Evolutionary conservation across 2,113 vertebrate species (phyloP).

Genomic region (Rhynchopsitta pachyrhyncha): DNA sequence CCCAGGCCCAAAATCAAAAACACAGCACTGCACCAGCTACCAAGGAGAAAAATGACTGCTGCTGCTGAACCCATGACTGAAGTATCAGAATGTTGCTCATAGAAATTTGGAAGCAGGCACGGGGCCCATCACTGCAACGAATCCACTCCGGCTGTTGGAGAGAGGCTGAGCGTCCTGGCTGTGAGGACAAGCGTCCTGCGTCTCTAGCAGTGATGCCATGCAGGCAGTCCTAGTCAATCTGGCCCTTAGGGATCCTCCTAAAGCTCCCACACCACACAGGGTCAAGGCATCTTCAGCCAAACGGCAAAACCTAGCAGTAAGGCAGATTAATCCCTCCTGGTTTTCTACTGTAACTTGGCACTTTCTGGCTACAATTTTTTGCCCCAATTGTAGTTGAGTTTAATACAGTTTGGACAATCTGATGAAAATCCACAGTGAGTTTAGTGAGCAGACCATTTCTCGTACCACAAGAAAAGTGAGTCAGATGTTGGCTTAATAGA

Average conservation of each 20-base stretch:
- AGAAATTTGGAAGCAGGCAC: neutral
- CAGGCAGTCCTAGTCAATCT: too few relatives aligned
- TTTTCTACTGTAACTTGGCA: neutral
- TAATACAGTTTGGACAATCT: conserved; percentile 4
- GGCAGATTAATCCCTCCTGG: neutral
- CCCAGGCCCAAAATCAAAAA: too few relatives aligned
- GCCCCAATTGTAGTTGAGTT: neutral
- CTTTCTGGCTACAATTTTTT: neutral
- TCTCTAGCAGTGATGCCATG: neutral
- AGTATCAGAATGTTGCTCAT: neutral
- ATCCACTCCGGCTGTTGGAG: neutral
- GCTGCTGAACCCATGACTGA: too few relatives aligned
- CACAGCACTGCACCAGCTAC: too few relatives aligned
- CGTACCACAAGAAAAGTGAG: conserved; percentile 51
- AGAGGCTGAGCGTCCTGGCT: neutral
- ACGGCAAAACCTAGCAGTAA: neutral
- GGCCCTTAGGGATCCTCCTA: neutral
- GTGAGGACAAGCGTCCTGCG: neutral
- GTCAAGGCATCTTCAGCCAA: neutral
- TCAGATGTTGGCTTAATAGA: conserved; percentile 65
- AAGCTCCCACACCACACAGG: neutral
- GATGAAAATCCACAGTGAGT: conserved; percentile 49
- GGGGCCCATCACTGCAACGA: neutral
- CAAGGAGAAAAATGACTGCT: too few relatives aligned
- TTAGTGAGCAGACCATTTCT: neutral